Conservation (phyloP, 2,113 vertebrate species). For the Lichenostomus cassidix region DNA sequence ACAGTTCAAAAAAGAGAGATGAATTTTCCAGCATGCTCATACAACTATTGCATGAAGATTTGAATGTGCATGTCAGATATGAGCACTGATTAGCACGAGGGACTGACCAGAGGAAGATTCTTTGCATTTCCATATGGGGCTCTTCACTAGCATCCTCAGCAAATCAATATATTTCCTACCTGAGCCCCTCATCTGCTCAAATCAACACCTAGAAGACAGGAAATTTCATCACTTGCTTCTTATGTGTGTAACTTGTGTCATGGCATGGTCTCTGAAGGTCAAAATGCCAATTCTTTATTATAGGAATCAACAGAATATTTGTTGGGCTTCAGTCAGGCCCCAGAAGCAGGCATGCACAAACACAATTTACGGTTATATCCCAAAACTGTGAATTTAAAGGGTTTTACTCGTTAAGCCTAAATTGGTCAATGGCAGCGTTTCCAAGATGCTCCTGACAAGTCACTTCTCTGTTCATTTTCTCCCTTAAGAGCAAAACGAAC, state of each 20-base stretch:
- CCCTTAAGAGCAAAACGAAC: neutral
- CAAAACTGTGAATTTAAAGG: neutral
- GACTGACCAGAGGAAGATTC: neutral
- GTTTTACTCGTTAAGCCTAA: neutral
- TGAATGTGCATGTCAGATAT: neutral
- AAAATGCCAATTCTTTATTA: neutral
- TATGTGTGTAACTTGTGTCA: neutral
- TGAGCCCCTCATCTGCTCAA: neutral
- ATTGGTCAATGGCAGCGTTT: neutral
- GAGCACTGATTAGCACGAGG: neutral
- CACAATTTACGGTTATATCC: neutral
- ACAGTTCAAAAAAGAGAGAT: neutral
- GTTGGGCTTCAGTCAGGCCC: neutral
- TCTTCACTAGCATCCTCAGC: neutral
- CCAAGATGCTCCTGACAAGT: neutral
- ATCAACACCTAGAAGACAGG: neutral
- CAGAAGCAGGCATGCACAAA: neutral
- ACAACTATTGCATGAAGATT: neutral
- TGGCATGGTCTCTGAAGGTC: neutral
- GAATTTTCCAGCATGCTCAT: neutral
- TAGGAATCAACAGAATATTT: neutral
- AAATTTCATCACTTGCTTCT: neutral
- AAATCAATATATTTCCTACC: neutral
- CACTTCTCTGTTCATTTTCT: neutral
- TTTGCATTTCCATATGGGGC: neutral